Percentiles rank a stretch among this genome's conserved stretches.
These are phyloP conservation scores for Contarinia nasturtii DNA, from an alignment of 1,140 invertebrate genomes.

Conservation along the genomic window DNA sequence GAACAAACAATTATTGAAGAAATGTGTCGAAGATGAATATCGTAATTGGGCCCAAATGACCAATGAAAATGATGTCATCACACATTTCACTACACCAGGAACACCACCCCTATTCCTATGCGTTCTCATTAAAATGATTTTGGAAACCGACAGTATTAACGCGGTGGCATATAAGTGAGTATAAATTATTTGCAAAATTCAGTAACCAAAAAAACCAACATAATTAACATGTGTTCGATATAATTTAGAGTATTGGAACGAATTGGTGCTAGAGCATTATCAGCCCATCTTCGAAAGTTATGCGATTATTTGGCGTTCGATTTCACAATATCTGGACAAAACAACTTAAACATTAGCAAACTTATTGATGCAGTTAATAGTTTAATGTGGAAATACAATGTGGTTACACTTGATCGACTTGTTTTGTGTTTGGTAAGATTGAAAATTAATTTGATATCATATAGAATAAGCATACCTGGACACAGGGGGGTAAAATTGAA, in stretches of 20 bases:
- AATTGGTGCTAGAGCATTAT: slow-evolving; percentile 76
- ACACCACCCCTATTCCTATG: slow-evolving; percentile 78
- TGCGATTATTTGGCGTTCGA: slow-evolving; percentile 89
- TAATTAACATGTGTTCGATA: slow-evolving; percentile 2
- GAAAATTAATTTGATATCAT: slow-evolving; percentile 1
- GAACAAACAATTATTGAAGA: slow-evolving; percentile 77
- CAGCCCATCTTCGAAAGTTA: slow-evolving; percentile 79
- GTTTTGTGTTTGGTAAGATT: slow-evolving; percentile 67
- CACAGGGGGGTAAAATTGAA: no score
- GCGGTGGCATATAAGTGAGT: slow-evolving; percentile 84
- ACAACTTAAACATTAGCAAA: slow-evolving; percentile 66
- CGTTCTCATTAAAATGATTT: slow-evolving; percentile 88
- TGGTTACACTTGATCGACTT: slow-evolving; percentile 82
- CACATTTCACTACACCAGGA: slow-evolving; percentile 79
- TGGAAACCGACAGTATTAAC: slow-evolving; percentile 82
- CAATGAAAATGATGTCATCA: slow-evolving; percentile 87
- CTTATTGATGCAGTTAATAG: slow-evolving; percentile 88
- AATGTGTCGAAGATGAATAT: slow-evolving; percentile 86
- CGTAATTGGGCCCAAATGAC: slow-evolving; percentile 92
- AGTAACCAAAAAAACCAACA: background rate
- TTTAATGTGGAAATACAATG: slow-evolving; percentile 95
- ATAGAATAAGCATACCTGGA: background rate
- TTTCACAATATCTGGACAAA: slow-evolving; percentile 66
- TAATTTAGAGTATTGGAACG: slow-evolving; percentile 69
- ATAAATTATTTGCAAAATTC: background rate